These are phyloP conservation scores for Venusia cambrica DNA, from an alignment of 2,888 invertebrate genomes.

Conservation along the genomic window DNA sequence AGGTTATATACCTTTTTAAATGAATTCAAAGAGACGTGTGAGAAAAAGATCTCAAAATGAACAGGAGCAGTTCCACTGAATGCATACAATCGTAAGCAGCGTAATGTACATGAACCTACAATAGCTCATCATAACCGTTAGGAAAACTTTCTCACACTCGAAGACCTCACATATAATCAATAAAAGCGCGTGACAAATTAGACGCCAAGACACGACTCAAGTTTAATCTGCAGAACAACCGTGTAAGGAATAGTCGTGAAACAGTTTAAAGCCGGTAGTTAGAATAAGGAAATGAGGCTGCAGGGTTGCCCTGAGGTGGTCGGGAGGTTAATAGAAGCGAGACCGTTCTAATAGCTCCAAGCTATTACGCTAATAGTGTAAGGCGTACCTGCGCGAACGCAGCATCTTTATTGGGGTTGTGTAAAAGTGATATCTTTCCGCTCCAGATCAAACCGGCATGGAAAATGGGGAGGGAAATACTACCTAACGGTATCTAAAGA, in stretches of 20 bases:
- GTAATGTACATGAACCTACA: too few species aligned
- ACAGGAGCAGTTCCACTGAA: too few species aligned
- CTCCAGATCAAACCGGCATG: too few species aligned
- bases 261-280: conserved; percentile 29
- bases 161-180: conserved; percentile 14
- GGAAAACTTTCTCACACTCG: conserved; percentile 3
- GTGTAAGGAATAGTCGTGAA: conserved; percentile 27
- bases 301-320: conserved; percentile 31
- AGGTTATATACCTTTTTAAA: too few species aligned
- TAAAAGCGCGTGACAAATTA: conserved; percentile 20
- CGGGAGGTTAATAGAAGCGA: conserved; percentile 36
- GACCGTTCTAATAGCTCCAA: conserved; percentile 31
- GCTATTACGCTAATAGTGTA: conserved; percentile 38
- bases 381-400: conserved; percentile 28
- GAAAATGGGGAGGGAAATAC: too few species aligned
- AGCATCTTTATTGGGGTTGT: conserved; percentile 27
- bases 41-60: too few species aligned
- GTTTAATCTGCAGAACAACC: conserved; percentile 15
- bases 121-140: not conserved
- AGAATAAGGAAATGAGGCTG: conserved; percentile 35
- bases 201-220: conserved; percentile 6
- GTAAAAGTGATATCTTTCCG: too few species aligned
- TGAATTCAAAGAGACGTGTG: too few species aligned
- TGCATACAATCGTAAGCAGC: too few species aligned
- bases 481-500: too few species aligned